Evolutionary conservation across 2,113 vertebrate species (phyloP), one percentile per base, ranked within the genome.

Genomic region (Acrocephalus arundinaceus): DNA sequence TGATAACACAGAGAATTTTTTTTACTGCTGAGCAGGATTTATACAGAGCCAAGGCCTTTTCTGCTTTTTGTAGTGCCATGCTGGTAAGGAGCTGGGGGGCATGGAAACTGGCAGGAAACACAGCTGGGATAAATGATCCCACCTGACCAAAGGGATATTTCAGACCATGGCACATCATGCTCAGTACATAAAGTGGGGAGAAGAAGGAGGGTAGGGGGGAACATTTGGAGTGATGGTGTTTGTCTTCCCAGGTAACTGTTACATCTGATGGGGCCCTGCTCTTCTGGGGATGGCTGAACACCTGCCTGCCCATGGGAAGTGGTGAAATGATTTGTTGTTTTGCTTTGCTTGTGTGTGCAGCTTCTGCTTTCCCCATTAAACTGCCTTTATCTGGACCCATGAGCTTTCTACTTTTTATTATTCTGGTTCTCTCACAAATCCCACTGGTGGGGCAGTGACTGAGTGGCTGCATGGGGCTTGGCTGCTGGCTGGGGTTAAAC

Each of bases 401-500:
- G 17, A 57, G 13, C 15, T 71, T 77, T 77, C 48, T 43, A 4
- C 14, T 23, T 84, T 23, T 71, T 28, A 43, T 39, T n/a, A 12
- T 55, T 63, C 31, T 41, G 9, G 9, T 33, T 77, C 4, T 49
- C 15, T 37, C 22, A 18, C 43, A 1, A 5, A 0, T 57, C 27
- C 43, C 37, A 33, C 25, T 9, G 31, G 8, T 28, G 49, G 35
- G 15, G 27, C 31, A 63, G 25, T 71, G 72, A 49, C 31, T 13
- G 15, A 63, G 63, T 0, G 0, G 30, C 21, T 43, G 48, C 0
- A 0, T 16, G 41, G 30, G 25, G 6, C 25, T 35, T 27, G 21
- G 71, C 20, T 41, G 11, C 63, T 55, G 63, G 21, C 55, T 68
- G 35, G 25, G 15, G 21, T 63, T 70, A 63, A 70, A 49, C 22